phyloP scores from a whole-genome alignment of 1,140 invertebrate genomes.

The Drosophila kepulauana region DNA sequence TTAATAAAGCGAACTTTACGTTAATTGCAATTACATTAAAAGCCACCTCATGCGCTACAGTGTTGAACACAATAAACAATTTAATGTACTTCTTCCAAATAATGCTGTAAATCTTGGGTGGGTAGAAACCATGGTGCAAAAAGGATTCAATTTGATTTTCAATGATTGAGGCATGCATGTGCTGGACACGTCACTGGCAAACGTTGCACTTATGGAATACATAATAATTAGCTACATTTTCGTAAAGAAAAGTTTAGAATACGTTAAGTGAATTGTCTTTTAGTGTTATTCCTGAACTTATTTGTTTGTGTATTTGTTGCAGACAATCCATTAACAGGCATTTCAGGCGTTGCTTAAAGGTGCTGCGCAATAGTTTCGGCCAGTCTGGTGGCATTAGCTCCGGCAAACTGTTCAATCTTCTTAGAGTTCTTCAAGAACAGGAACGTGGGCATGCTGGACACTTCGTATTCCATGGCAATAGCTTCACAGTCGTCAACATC shows the following conservation, averaged over 20 bases:
- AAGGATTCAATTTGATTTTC: slow-evolving; percentile 6
- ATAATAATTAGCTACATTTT: slow-evolving; percentile 67
- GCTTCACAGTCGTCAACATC: slow-evolving; percentile 97
- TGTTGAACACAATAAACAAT: slow-evolving; percentile 28
- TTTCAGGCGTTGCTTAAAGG: slow-evolving; percentile 45
- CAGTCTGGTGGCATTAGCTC: slow-evolving; percentile 92
- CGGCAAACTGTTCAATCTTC: slow-evolving; percentile 91
- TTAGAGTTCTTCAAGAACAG: slow-evolving; percentile 93
- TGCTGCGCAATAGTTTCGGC: slow-evolving; percentile 55
- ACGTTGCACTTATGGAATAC: slow-evolving; percentile 68
- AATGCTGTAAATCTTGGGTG: slow-evolving; percentile 12
- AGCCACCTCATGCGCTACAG: slow-evolving; percentile 58
- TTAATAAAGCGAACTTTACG: slow-evolving; percentile 55
- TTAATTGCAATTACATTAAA: slow-evolving; percentile 61
- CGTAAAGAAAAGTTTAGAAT: slow-evolving; percentile 53
- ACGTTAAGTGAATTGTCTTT: slow-evolving; percentile 46
- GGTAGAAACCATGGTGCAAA: neutral
- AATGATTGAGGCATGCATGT: slow-evolving; percentile 5
- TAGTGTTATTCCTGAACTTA: neutral
- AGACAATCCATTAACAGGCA: slow-evolving; percentile 33
- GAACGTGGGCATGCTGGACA: slow-evolving; percentile 97
- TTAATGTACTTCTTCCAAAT: slow-evolving; percentile 11
- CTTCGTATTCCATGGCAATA: slow-evolving; percentile 91
- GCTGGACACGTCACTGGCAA: slow-evolving; percentile 36
- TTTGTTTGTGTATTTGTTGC: neutral